Evolutionary conservation across 2,888 invertebrate genomes (phyloP), one percentile per base, ranked within the genome.

Genomic region (Eurytoma californica): DNA sequence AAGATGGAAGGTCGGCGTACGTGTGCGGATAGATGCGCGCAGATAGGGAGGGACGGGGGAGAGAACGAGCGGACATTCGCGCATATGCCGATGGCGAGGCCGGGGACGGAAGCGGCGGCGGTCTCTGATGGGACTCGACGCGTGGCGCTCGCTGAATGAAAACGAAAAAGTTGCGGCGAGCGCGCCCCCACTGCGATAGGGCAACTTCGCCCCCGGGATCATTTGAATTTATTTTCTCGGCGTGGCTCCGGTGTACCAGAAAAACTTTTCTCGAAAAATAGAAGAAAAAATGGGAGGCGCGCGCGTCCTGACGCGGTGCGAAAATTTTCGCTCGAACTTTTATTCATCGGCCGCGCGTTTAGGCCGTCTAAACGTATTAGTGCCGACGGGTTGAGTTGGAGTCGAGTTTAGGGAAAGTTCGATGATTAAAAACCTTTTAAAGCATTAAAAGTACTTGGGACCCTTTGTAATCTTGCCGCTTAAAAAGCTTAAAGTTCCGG

Each of bases 71-170:
- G 66, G 60, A 72, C 72, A 66, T 72, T 72, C 51, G 66, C 58
- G 77, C 65, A 18, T 60, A 57, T 72, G 57, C 57, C 9, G 24
- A 24, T 24, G 24, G 24, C 24, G 24, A 24, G 7, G 9, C 39
- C 63, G 55, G 57, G 49, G 61, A 58, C 58, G 72, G 51, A 57
- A 51, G 39, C 24, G 58, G n/a, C 20, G 39, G 39, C 24, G 39
- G 39, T 39, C 39, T 55, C 78, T 39, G 78, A 63, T 69, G 78
- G 79, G 69, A 79, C 68, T 74, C 74, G 74, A 67, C 67, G 72
- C 53, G 67, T 72, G 70, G 53, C 67, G 69, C 55, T 63, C 49
- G 69, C 39, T 66, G 55, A 24, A 24, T 24, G 58, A 53, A 53
- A 79, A 58, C 69, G 74, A 70, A 73, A 79, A 79, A 68, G 63